Conservation (phyloP, 1,140 invertebrate species). For the Drosophila burlai region DNA sequence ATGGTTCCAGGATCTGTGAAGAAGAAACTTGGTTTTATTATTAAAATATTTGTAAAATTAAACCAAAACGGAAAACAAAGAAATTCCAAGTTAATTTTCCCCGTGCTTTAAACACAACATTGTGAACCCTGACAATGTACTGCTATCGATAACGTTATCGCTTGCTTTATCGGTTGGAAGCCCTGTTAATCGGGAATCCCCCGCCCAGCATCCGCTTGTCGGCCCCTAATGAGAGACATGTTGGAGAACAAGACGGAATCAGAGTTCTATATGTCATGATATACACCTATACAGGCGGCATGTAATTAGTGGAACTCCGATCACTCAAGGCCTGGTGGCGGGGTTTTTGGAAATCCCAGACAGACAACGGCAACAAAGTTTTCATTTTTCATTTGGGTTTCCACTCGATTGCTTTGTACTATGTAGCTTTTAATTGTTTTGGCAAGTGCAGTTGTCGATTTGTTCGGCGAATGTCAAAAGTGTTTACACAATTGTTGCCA, state of each 20-base stretch:
- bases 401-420: slow-evolving; percentile 16
- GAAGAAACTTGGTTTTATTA: neutral
- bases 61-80: neutral
- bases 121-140: neutral
- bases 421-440: slow-evolving; percentile 49
- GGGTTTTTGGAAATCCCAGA: slow-evolving; percentile 35
- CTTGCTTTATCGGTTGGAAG: neutral
- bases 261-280: slow-evolving; percentile 6
- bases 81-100: too few relatives aligned
- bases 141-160: neutral
- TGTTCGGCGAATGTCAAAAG: slow-evolving; percentile 17
- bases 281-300: neutral
- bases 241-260: slow-evolving; percentile 13
- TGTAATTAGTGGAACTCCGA: slow-evolving; percentile 37
- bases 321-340: neutral
- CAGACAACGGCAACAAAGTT: slow-evolving; percentile 19
- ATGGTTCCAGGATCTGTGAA: slow-evolving; percentile 5
- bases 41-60: neutral
- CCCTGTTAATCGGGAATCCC: neutral
- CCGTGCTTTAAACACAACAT: neutral
- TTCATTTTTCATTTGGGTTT: slow-evolving; percentile 14
- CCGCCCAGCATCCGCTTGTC: slow-evolving; percentile 28
- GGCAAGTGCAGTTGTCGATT: slow-evolving; percentile 34
- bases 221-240: slow-evolving; percentile 22
- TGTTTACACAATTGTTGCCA: slow-evolving; percentile 56